A percentile compares a stretch with the other conserved stretches of the same genome.
These are phyloP conservation scores for Corynorhinus townsendii DNA, from an alignment of 2,113 vertebrate genomes.

Conservation along the genomic window DNA sequence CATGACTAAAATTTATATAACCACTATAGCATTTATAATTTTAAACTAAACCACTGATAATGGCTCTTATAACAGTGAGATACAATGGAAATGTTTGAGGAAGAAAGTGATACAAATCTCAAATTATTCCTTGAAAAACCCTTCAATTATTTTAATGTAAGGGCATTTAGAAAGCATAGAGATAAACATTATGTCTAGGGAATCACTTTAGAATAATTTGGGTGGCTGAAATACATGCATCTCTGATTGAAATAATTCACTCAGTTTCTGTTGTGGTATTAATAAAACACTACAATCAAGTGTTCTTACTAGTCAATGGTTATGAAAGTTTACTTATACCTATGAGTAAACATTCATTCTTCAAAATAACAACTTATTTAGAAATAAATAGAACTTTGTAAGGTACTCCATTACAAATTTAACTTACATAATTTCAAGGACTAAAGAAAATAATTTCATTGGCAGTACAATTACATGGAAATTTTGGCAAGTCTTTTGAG, in stretches of 20 bases:
- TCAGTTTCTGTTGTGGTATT: background rate
- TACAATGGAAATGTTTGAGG: background rate
- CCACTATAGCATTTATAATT: background rate
- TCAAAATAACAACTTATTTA: background rate
- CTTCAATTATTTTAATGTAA: background rate
- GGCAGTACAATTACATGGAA: background rate
- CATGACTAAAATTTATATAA: background rate
- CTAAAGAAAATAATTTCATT: background rate
- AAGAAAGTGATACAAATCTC: background rate
- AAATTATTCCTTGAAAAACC: background rate
- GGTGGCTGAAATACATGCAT: background rate
- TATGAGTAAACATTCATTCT: background rate
- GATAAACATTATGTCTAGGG: background rate
- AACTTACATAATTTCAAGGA: background rate
- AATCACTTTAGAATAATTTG: background rate
- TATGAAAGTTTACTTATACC: background rate
- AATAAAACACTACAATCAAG: background rate
- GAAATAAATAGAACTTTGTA: background rate
- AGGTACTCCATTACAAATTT: background rate
- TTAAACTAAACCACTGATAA: background rate
- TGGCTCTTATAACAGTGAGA: background rate
- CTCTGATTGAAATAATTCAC: background rate
- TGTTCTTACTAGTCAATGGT: background rate
- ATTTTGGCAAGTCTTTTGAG: background rate
- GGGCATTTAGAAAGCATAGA: background rate